These are phyloP conservation scores for Aleiodes sp. DNA, from an alignment of 1,140 invertebrate species.

Conservation along the genomic window DNA sequence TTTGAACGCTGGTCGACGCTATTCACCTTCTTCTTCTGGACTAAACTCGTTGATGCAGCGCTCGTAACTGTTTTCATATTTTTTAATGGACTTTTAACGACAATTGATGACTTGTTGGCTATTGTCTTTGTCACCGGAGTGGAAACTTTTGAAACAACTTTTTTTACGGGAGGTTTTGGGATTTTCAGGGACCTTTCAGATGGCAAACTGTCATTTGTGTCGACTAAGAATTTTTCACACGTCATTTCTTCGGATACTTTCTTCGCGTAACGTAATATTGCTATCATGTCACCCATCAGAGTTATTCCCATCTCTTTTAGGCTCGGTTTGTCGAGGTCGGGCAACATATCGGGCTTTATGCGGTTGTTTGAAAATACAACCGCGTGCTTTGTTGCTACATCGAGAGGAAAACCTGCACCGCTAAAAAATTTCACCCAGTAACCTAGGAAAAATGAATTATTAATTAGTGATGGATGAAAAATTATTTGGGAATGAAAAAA, in stretches of 20 bases:
- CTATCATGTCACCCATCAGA: conserved; percentile 80
- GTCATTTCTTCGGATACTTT: conserved; percentile 71
- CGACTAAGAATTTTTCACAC: conserved; percentile 63
- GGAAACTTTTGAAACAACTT: conserved; percentile 41
- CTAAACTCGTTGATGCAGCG: conserved; percentile 33
- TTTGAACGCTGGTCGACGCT: too few relatives aligned
- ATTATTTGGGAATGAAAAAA: not conserved
- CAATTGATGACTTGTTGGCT: not conserved
- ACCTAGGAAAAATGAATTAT: conserved; percentile 51
- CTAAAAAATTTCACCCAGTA: conserved; percentile 78
- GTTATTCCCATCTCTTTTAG: conserved; percentile 80
- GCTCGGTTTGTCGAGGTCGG: conserved; percentile 78
- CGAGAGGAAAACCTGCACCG: conserved; percentile 74
- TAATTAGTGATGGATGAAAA: not conserved
- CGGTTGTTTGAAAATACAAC: conserved; percentile 79
- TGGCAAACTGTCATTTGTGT: conserved; percentile 49
- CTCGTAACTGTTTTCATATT: conserved; percentile 40
- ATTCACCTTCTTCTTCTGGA: conserved; percentile 46
- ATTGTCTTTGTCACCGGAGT: not conserved
- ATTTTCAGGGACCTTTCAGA: not conserved
- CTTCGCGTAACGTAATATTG: conserved; percentile 79
- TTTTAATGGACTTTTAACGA: too few relatives aligned
- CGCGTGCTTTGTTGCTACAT: conserved; percentile 77
- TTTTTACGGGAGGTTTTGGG: conserved; percentile 40
- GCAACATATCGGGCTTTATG: conserved; percentile 77